These are phyloP conservation scores for Pavo muticus DNA, from an alignment of 2,113 vertebrate species.

Conservation along the genomic window DNA sequence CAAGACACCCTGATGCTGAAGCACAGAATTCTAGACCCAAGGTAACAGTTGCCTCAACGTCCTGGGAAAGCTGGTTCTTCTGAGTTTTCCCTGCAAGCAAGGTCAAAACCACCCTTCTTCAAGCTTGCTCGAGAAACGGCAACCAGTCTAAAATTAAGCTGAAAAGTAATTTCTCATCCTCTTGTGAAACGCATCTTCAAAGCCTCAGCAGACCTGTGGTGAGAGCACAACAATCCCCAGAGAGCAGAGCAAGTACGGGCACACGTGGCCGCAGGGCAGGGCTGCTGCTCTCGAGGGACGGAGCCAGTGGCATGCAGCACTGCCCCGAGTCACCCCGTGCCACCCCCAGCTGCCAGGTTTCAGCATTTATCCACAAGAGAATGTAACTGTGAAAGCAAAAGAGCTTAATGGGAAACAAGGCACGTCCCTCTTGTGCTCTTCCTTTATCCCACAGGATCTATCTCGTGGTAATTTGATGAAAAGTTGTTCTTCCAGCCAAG, in stretches of 20 bases:
- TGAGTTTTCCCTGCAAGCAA: not conserved
- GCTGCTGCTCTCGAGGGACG: not conserved
- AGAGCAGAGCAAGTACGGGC: not conserved
- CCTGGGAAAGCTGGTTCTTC: constrained; percentile 1
- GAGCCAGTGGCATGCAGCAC: not conserved
- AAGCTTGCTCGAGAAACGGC: not conserved
- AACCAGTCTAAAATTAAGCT: constrained; percentile 38
- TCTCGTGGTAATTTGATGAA: not conserved
- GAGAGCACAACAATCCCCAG: not conserved
- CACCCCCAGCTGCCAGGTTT: not conserved
- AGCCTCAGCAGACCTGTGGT: not conserved
- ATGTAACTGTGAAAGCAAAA: not conserved
- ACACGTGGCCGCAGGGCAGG: not conserved
- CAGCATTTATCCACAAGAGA: not conserved
- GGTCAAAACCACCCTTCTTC: constrained; percentile 25
- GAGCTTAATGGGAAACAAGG: not conserved
- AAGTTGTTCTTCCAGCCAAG: constrained; percentile 46
- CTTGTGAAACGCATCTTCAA: constrained; percentile 56
- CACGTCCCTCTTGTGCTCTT: not conserved
- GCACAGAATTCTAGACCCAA: constrained; percentile 23
- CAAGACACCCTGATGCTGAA: constrained; percentile 2
- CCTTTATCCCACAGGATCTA: not conserved
- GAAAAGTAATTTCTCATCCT: constrained; percentile 45
- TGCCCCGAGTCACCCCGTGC: not conserved
- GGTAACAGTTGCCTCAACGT: constrained; percentile 20